Evolutionary conservation across 2,888 invertebrate genomes (phyloP).

Genomic region (Drosophila meridionalis): DNA sequence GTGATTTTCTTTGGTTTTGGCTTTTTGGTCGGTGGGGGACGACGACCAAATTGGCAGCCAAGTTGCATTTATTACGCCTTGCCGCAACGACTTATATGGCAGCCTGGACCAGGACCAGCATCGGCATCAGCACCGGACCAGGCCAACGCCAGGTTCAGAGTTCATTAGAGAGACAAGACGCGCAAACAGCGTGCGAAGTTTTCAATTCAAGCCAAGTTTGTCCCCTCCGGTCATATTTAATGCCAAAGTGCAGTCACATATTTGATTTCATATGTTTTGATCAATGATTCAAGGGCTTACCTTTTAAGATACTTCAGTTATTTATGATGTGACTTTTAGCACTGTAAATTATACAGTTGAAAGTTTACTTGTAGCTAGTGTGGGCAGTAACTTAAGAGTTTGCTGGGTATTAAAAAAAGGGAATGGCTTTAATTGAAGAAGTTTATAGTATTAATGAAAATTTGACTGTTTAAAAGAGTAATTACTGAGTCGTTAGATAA

Average conservation of each 20-base stretch:
- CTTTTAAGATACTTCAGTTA: constrained; percentile 18
- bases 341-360: constrained; percentile 7
- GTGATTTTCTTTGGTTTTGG: constrained; percentile 57
- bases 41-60: constrained; percentile 57
- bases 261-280: constrained; percentile 53
- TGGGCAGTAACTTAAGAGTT: not conserved
- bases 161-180: constrained; percentile 57
- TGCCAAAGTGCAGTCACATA: constrained; percentile 51
- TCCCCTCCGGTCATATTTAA: constrained; percentile 27
- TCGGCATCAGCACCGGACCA: constrained; percentile 4
- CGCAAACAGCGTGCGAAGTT: constrained; percentile 44
- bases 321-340: constrained; percentile 17
- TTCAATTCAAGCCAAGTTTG: constrained; percentile 38
- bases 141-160: constrained; percentile 35
- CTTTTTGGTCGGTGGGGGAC: constrained; percentile 28
- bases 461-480: not conserved
- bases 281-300: constrained; percentile 38
- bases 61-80: constrained; percentile 58
- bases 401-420: not conserved
- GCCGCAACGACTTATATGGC: constrained; percentile 52
- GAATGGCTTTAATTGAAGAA: not conserved
- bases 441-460: no score
- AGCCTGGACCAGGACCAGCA: constrained; percentile 2
- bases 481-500: not conserved
- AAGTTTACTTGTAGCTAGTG: constrained; percentile 1